Percentiles rank a stretch among this genome's conserved stretches.
phyloP scores from a whole-genome alignment of 2,888 invertebrate genomes.

The Netelia inedita region DNA sequence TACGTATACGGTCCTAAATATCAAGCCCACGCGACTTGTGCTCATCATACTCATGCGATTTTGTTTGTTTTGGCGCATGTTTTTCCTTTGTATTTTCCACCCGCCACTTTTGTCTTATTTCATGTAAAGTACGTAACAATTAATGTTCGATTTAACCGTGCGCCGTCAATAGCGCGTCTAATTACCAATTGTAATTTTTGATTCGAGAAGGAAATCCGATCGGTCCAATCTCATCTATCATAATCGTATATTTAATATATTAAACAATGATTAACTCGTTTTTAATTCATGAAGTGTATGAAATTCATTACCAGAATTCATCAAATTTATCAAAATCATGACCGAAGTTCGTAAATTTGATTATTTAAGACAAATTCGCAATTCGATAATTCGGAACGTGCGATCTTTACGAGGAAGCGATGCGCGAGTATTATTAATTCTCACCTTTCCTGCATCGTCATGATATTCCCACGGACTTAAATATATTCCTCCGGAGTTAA shows the following conservation, averaged over 20 bases:
- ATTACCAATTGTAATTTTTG: too few relatives aligned
- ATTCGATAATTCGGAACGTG: too few relatives aligned
- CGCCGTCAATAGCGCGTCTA: too few relatives aligned
- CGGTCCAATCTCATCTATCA: too few relatives aligned
- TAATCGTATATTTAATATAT: too few relatives aligned
- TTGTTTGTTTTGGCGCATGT: constrained; percentile 5
- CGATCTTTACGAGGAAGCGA: too few relatives aligned
- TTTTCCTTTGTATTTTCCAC: not conserved
- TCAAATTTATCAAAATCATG: not conserved
- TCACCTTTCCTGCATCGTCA: not conserved
- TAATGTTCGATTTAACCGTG: not conserved
- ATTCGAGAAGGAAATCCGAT: too few relatives aligned
- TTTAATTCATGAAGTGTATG: not conserved
- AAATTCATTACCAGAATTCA: not conserved
- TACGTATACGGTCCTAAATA: not conserved
- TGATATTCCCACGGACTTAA: not conserved
- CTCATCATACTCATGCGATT: constrained; percentile 19
- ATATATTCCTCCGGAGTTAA: not conserved
- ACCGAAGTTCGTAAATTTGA: too few relatives aligned
- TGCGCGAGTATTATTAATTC: too few relatives aligned
- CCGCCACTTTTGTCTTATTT: not conserved
- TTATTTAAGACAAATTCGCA: too few relatives aligned
- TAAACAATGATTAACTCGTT: too few relatives aligned
- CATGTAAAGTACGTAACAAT: not conserved
- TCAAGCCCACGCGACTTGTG: not conserved